Percentiles rank a stretch among this genome's conserved stretches.
Evolutionary conservation across 2,888 invertebrate genomes (phyloP).

Genomic region (Cantharis nigra): DNA sequence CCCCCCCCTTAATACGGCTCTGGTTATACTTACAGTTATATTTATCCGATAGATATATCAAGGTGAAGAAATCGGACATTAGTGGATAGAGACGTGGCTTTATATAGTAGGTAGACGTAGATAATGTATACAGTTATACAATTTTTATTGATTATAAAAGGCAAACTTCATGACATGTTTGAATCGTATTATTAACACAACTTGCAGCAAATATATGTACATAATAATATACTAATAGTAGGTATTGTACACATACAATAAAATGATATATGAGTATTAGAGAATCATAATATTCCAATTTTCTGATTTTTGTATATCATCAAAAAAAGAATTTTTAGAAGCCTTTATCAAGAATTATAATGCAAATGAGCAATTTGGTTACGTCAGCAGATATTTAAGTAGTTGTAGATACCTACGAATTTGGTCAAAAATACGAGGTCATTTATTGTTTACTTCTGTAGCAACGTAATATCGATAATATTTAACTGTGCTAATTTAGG

Average conservation of each 20-base stretch:
- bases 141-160: neutral
- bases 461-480: neutral
- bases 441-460: neutral
- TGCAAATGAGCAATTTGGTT: neutral
- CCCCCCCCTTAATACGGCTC: no score
- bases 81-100: no score
- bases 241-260: no score
- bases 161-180: neutral
- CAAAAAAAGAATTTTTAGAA: neutral
- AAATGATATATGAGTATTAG: neutral
- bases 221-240: no score
- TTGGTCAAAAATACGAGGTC: neutral
- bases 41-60: no score
- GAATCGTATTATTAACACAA: neutral
- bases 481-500: neutral
- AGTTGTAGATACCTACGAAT: neutral
- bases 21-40: no score
- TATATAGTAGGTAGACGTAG: neutral
- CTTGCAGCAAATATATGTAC: neutral
- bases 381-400: neutral
- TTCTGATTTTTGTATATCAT: neutral
- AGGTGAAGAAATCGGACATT: no score
- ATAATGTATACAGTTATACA: neutral
- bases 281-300: neutral
- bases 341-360: neutral